These are phyloP conservation scores for fruit fly (Drosophila melanogaster) DNA, from an alignment of 1,140 invertebrate species.

Conservation along the genomic window Release_6_plus_ISO1_MT NC_004354.4:5851001-5851500, in stretches of 20 bases:
- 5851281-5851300: too few relatives aligned
- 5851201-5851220: too few relatives aligned
- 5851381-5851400: not conserved
- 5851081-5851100: constrained; percentile 21
- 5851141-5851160: constrained; percentile 10
- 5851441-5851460: not conserved
- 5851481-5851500: not conserved
- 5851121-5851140: constrained; percentile 16
- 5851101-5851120: not conserved
- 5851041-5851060: constrained; percentile 8
- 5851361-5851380: too few relatives aligned
- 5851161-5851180: constrained; percentile 1
- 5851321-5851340: too few relatives aligned
- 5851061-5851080: constrained; percentile 27
- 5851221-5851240: too few relatives aligned
- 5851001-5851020: constrained; percentile 40
- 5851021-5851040: constrained; percentile 19
- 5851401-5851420: not conserved
- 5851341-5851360: too few relatives aligned
- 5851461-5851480: not conserved
- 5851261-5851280: too few relatives aligned
- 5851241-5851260: too few relatives aligned
- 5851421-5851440: not conserved
- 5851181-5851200: not conserved
- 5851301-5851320: too few relatives aligned